Conservation (phyloP, 35 echinoderm and acorn worm species). For the Apostichopus californicus region DNA sequence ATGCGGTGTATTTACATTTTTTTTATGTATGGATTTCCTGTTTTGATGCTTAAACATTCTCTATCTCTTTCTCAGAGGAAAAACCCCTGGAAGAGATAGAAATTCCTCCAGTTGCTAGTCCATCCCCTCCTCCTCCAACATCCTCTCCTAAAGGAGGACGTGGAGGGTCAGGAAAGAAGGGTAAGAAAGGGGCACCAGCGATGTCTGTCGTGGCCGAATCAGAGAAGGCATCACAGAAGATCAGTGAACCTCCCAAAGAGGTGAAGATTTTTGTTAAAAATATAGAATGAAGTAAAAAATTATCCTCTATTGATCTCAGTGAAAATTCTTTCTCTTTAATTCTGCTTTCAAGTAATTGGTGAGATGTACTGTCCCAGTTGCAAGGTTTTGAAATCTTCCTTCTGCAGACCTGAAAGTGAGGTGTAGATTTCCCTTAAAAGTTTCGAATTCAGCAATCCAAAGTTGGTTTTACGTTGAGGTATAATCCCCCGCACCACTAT, state of each 20-base stretch:
- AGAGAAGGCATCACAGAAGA: slow-evolving; percentile 81
- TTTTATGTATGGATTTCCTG: too few relatives aligned
- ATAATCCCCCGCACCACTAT: too few relatives aligned
- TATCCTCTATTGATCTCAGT: background rate
- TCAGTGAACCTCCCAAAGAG: slow-evolving; percentile 86
- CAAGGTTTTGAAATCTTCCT: too few relatives aligned
- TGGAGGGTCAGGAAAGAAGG: slow-evolving; percentile 75
- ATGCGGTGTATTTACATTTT: too few relatives aligned
- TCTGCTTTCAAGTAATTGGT: too few relatives aligned
- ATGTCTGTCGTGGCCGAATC: slow-evolving; percentile 70
- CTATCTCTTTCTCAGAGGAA: slow-evolving; percentile 54
- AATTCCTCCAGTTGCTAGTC: slow-evolving; percentile 61
- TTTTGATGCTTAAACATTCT: background rate
- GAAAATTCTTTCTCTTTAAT: too few relatives aligned
- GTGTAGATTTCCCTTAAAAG: too few relatives aligned
- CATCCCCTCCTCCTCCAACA: slow-evolving; percentile 79
- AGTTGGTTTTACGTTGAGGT: too few relatives aligned
- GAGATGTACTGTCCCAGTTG: too few relatives aligned
- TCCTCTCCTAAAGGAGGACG: slow-evolving; percentile 70
- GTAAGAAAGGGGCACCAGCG: slow-evolving; percentile 76
- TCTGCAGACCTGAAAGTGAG: too few relatives aligned
- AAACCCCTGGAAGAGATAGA: slow-evolving; percentile 75
- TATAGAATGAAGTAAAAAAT: background rate
- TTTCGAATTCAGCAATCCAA: too few relatives aligned
- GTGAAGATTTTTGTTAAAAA: slow-evolving; percentile 46